phyloP scores from a whole-genome alignment of 2,888 invertebrate species.

The Linyphia triangularis region DNA sequence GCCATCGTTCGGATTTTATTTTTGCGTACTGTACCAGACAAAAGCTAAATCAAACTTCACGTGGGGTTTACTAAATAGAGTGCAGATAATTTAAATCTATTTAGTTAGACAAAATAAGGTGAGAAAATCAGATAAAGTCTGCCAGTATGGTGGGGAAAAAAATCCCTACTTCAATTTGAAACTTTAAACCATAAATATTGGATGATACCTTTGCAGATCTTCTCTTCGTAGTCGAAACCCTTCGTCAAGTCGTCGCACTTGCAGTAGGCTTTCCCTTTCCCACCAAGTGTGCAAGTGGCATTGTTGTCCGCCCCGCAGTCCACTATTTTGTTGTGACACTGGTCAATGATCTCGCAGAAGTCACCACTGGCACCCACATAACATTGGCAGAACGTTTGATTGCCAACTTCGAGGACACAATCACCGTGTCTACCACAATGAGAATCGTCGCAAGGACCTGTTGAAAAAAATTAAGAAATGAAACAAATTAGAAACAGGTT shows the following conservation, averaged over 20 bases:
- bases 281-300: background rate
- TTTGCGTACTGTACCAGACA: too few species aligned
- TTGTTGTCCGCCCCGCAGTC: background rate
- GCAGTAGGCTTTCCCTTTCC: background rate
- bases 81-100: too few species aligned
- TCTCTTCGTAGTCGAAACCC: background rate
- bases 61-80: too few species aligned
- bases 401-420: background rate
- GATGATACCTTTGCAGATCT: background rate
- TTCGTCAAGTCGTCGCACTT: background rate
- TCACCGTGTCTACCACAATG: background rate
- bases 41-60: too few species aligned
- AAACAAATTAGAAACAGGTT: too few species aligned
- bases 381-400: background rate
- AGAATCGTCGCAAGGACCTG: background rate
- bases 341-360: background rate
- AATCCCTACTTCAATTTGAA: too few species aligned
- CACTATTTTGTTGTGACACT: background rate
- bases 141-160: too few species aligned
- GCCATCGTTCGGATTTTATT: too few species aligned
- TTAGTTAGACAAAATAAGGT: too few species aligned
- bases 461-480: too few species aligned
- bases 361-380: background rate
- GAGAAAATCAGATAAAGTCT: too few species aligned
- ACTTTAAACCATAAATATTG: too few species aligned